These are phyloP conservation scores for Phocides pigmalion DNA, from an alignment of 1,140 invertebrate genomes.

Conservation along the genomic window DNA sequence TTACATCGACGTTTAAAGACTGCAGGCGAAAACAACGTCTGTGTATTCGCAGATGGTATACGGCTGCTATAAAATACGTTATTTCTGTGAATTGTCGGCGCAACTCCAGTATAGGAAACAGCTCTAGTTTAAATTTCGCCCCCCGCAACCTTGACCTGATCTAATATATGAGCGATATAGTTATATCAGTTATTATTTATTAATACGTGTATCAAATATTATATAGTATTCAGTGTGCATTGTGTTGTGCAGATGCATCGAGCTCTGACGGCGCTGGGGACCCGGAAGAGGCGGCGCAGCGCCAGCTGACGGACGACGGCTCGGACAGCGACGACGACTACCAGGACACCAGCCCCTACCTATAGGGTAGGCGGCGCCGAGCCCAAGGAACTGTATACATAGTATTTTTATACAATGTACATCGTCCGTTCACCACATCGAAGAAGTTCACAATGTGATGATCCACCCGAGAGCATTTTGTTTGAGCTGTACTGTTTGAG, in stretches of 20 bases:
- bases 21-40: too few relatives aligned
- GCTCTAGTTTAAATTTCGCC: too few relatives aligned
- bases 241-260: conserved; percentile 68
- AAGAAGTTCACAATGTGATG: conserved; percentile 30
- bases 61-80: too few relatives aligned
- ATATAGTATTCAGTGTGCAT: not conserved
- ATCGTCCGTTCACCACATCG: conserved; percentile 50
- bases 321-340: conserved; percentile 76
- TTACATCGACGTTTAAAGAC: too few relatives aligned
- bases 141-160: too few relatives aligned
- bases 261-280: conserved; percentile 68
- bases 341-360: conserved; percentile 76
- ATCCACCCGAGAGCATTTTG: conserved; percentile 33
- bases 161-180: too few relatives aligned
- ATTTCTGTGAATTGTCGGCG: too few relatives aligned
- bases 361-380: conserved; percentile 56
- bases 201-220: too few relatives aligned
- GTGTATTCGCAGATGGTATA: too few relatives aligned
- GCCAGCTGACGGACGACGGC: conserved; percentile 77
- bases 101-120: too few relatives aligned
- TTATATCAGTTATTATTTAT: too few relatives aligned
- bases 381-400: conserved; percentile 36
- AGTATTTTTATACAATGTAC: conserved; percentile 56
- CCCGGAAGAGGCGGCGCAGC: conserved; percentile 66
- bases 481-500: conserved; percentile 36